A percentile compares a stretch with the other conserved stretches of the same genome.
These are phyloP conservation scores for pig (Sus scrofa) DNA, from an alignment of 2,113 vertebrate species.

Conservation along the genomic window T2T-Sscrofa CM000826.6:134931001-134931500, in stretches of 20 bases:
- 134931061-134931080: neutral
- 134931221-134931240: neutral
- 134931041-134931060: neutral
- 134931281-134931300: neutral
- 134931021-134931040: neutral
- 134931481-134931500: neutral
- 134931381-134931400: constrained; percentile 48
- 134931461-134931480: neutral
- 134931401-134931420: neutral
- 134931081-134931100: neutral
- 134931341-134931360: neutral
- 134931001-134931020: neutral
- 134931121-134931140: neutral
- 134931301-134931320: neutral
- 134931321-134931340: neutral
- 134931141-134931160: neutral
- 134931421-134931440: constrained; percentile 31
- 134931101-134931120: neutral
- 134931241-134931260: neutral
- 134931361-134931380: constrained; percentile 39
- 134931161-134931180: neutral
- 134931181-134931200: constrained; percentile 27
- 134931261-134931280: neutral
- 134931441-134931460: neutral
- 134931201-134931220: neutral